These are phyloP conservation scores for Drosophila lacicola DNA, from an alignment of 2,888 invertebrate species.

Conservation along the genomic window DNA sequence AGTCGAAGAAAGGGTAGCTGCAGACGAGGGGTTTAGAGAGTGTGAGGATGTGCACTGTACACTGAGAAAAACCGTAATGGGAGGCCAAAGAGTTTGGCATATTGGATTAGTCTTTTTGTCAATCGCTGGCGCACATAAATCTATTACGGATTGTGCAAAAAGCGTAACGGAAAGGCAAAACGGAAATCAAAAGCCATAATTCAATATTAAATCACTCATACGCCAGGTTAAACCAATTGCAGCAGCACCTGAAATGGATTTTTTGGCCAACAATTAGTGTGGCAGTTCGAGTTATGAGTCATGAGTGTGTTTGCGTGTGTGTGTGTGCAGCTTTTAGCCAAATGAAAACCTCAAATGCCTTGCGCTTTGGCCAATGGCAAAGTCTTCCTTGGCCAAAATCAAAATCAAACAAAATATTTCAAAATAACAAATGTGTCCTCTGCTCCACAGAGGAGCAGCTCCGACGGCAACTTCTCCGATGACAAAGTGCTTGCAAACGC, in stretches of 20 bases:
- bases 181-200: conserved; percentile 69
- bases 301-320: conserved; percentile 25
- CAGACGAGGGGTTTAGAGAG: background rate
- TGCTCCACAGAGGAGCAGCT: conserved; percentile 8
- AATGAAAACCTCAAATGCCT: conserved; percentile 75
- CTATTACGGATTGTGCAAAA: conserved; percentile 59
- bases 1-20: background rate
- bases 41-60: too few species aligned
- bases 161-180: conserved; percentile 31
- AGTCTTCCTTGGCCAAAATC: conserved; percentile 70
- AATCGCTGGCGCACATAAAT: conserved; percentile 61
- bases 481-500: conserved; percentile 76
- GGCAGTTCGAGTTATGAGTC: conserved; percentile 57
- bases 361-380: conserved; percentile 32
- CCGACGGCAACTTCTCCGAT: conserved; percentile 45
- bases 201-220: conserved; percentile 79
- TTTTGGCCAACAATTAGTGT: conserved; percentile 70
- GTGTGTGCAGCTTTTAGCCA: conserved; percentile 61
- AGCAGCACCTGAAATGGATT: conserved; percentile 48
- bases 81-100: conserved; percentile 39
- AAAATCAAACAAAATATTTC: conserved; percentile 80
- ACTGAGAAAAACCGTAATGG: conserved; percentile 9
- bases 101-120: conserved; percentile 60
- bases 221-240: conserved; percentile 75
- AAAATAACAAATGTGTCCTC: conserved; percentile 79